A percentile compares a stretch with the other conserved stretches of the same genome.
Conservation (phyloP, 2,113 vertebrate species). For the Gracilinanus agilis region DNA sequence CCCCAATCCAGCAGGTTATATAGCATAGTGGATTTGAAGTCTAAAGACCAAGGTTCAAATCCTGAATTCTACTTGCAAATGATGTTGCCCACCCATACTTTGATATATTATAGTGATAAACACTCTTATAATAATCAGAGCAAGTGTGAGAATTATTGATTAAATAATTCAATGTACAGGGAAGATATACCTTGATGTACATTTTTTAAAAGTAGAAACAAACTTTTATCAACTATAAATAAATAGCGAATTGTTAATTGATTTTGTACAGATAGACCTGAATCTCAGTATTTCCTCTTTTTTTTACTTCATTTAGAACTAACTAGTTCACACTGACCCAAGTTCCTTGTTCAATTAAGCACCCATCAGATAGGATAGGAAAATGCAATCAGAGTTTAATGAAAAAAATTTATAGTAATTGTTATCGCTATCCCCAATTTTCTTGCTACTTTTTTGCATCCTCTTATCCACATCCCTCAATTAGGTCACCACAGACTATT, state of each 20-base stretch:
- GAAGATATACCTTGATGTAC: no score
- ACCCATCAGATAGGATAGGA: slow-evolving; percentile 34
- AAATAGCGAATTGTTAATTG: not conserved
- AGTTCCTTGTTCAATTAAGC: slow-evolving; percentile 42
- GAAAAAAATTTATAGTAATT: not conserved
- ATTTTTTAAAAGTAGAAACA: not conserved
- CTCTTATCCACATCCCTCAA: not conserved
- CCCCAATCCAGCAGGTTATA: not conserved
- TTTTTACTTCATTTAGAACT: slow-evolving; percentile 12
- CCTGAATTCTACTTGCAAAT: not conserved
- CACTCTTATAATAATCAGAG: not conserved
- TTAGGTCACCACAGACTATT: not conserved
- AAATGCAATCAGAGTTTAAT: slow-evolving; percentile 29
- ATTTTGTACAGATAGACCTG: not conserved
- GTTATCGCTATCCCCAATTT: not conserved
- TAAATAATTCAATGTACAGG: not conserved
- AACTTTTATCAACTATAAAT: not conserved
- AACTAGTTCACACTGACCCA: slow-evolving; percentile 27
- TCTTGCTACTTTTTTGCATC: not conserved
- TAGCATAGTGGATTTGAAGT: not conserved
- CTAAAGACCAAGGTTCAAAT: not conserved
- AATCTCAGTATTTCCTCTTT: not conserved
- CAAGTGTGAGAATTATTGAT: not conserved
- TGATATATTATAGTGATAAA: not conserved
- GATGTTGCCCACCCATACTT: not conserved